These are phyloP conservation scores for Thymelicus sylvestris DNA, from an alignment of 2,888 invertebrate species.

Conservation along the genomic window DNA sequence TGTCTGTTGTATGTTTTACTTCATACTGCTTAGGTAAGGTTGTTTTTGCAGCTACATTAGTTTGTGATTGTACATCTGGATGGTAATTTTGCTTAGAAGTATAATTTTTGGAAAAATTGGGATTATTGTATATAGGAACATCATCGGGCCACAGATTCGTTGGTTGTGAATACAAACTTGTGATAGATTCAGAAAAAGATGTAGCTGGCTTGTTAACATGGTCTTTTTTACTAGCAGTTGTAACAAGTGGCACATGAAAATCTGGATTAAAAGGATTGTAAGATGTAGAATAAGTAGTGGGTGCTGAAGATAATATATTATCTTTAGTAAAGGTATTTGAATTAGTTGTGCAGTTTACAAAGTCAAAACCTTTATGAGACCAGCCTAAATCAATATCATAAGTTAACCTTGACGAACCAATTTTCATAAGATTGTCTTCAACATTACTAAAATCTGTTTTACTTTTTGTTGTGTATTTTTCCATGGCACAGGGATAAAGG, in stretches of 20 bases:
- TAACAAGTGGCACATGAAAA: slow-evolving; percentile 73
- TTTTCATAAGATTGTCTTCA: slow-evolving; percentile 79
- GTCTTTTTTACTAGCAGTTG: slow-evolving; percentile 70
- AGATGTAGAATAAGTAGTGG: slow-evolving; percentile 66
- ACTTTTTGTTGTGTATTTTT: slow-evolving; percentile 73
- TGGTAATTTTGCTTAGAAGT: slow-evolving; percentile 68
- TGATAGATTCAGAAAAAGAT: slow-evolving; percentile 72
- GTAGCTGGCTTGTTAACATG: slow-evolving; percentile 61
- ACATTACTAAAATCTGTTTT: slow-evolving; percentile 72
- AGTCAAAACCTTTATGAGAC: slow-evolving; percentile 80
- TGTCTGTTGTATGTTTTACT: slow-evolving; percentile 56
- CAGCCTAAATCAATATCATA: slow-evolving; percentile 80
- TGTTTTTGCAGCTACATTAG: slow-evolving; percentile 56
- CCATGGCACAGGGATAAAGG: slow-evolving; percentile 79
- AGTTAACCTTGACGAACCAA: slow-evolving; percentile 74
- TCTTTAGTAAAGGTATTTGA: slow-evolving; percentile 71
- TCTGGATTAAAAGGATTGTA: slow-evolving; percentile 80
- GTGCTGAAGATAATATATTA: slow-evolving; percentile 65
- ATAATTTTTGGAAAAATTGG: slow-evolving; percentile 62
- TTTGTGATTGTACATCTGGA: slow-evolving; percentile 57
- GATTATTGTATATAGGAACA: slow-evolving; percentile 71
- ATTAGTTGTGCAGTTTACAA: slow-evolving; percentile 70
- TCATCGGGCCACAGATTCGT: slow-evolving; percentile 77
- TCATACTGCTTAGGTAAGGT: slow-evolving; percentile 64
- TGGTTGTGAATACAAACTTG: slow-evolving; percentile 75